These are phyloP conservation scores for Pleuronectes platessa DNA, from an alignment of 2,113 vertebrate species.

Conservation along the genomic window DNA sequence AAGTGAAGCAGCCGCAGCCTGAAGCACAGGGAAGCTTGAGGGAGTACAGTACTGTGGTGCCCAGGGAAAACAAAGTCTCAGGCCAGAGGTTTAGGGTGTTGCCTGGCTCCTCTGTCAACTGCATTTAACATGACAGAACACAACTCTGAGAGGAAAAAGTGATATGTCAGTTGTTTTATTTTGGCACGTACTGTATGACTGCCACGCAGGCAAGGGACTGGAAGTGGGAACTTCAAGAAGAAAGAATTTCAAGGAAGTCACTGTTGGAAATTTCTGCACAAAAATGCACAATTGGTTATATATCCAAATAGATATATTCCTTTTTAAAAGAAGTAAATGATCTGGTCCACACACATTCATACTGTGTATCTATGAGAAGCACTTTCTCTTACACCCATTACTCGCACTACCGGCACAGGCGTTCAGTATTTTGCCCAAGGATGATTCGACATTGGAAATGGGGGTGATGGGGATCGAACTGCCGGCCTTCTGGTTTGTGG, in stretches of 20 bases:
- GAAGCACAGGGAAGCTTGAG: conserved; percentile 58
- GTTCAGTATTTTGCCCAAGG: too few species aligned
- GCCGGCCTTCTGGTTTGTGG: too few species aligned
- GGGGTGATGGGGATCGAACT: too few species aligned
- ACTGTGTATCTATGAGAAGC: not conserved
- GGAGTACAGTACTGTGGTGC: conserved; percentile 62
- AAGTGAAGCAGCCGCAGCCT: conserved; percentile 46
- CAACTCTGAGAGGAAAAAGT: conserved; percentile 78
- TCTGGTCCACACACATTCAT: too few species aligned
- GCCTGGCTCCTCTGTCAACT: conserved; percentile 80
- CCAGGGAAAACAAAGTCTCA: conserved; percentile 76
- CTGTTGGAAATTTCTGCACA: conserved; percentile 5
- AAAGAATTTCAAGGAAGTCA: not conserved
- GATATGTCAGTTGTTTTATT: conserved; percentile 67
- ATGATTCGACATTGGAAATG: too few species aligned
- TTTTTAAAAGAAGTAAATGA: too few species aligned
- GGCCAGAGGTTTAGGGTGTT: conserved; percentile 82
- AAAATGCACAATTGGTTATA: not conserved
- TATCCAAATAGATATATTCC: too few species aligned
- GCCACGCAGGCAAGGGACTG: conserved; percentile 62
- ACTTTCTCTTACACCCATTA: not conserved
- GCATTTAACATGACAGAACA: conserved; percentile 80
- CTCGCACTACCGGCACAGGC: too few species aligned
- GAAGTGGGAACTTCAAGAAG: conserved; percentile 24
- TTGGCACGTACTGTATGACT: conserved; percentile 45